These are phyloP conservation scores for Chlorospingus flavigularis DNA, from an alignment of 2,797 vertebrate genomes.

Conservation along the genomic window DNA sequence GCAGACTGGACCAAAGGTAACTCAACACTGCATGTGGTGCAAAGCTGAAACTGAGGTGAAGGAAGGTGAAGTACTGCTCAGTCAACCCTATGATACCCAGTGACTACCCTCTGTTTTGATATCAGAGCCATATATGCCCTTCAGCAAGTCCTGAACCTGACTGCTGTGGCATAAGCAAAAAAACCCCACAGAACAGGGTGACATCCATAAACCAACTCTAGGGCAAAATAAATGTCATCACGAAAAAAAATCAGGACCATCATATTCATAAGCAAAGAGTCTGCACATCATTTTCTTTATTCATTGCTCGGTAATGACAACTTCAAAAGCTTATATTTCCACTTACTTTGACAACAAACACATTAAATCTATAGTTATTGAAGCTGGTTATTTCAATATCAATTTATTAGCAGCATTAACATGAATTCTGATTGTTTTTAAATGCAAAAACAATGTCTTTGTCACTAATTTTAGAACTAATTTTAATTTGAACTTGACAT, in stretches of 20 bases:
- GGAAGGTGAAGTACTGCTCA: background rate
- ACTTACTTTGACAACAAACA: constrained; percentile 15
- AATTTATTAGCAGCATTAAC: constrained; percentile 65
- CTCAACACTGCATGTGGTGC: background rate
- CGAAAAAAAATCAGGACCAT: background rate
- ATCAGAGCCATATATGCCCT: background rate
- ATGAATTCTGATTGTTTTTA: constrained; percentile 56
- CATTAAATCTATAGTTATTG: background rate
- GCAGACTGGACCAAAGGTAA: background rate
- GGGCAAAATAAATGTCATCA: background rate
- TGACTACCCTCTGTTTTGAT: background rate
- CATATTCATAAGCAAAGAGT: background rate
- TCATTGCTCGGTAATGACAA: background rate
- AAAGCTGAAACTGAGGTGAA: background rate
- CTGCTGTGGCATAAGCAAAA: background rate
- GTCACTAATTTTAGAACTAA: constrained; percentile 59
- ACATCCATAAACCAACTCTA: background rate
- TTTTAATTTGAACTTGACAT: constrained; percentile 70
- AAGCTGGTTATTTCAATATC: constrained; percentile 57
- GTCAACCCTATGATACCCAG: background rate
- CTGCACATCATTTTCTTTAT: background rate
- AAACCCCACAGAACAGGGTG: background rate
- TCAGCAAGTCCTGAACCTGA: background rate
- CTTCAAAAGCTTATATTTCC: background rate
- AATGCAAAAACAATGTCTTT: constrained; percentile 43